Base-by-base conservation (phyloP, 2,113 vertebrate genomes). In the Brachypodius melanocephalos region DNA sequence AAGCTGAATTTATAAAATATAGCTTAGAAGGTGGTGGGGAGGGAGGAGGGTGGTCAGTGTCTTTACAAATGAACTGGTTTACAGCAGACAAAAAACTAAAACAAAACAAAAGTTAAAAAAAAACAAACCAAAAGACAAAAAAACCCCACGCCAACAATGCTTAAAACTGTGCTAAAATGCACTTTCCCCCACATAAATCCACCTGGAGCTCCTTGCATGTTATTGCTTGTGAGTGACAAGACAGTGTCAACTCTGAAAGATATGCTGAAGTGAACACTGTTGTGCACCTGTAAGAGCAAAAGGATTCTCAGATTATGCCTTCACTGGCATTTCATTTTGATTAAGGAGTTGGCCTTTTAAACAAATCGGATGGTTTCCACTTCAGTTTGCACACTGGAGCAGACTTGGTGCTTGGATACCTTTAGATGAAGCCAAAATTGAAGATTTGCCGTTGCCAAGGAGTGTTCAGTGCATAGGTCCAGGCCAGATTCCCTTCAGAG, bases 381-480 rank as follows among this genome's bases (percentile, higher is more conserved):
- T 51, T 45, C 8, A 2, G 14, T 67, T 67, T 75, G 34, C 57
- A 29, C 10, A 2, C 14, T n/a, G 48, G 68, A 62, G 32, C 34
- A 63, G 51, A 10, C 34, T 22, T 14, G 59, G 34, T 48, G 18
- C 52, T 67, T 58, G 40, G 48, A 25, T 31, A 8, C 7, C 26
- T 74, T 54, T 22, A 10, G 52, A 15, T 54, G 32, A 55, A 73
- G 11, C 68, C n/a, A 16, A 36, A 59, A 6, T 34, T 45, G 29
- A 71, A 72, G 75, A 34, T 51, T 15, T 34, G 24, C 10, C 7
- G 0, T 51, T 21, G 17, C 43, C 22, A 18, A 24, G 46, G 55
- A 22, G 5, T 1, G 2, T 14, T 67, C 25, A 5, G 77, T 12
- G 43, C 2, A 0, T 1, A 45, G 45, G 10, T 26, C 17, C 54